Evolutionary conservation across 2,113 vertebrate species (phyloP), one percentile per base, ranked within the genome.

Genomic region (Ursus arctos): DNA sequence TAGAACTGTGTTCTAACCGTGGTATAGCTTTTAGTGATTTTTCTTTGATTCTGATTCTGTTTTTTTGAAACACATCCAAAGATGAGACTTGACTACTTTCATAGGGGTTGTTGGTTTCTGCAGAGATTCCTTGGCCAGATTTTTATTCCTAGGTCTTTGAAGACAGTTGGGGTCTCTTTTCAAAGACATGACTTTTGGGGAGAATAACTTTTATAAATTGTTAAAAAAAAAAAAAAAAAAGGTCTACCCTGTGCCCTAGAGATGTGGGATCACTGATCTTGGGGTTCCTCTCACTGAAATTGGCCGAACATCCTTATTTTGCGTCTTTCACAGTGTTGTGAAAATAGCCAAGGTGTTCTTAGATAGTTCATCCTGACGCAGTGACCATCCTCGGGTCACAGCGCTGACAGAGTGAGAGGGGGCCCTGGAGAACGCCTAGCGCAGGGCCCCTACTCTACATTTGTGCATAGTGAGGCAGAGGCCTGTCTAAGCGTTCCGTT

Each of bases 1-100:
- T 36, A 47, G 53, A 94, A n/a, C 69, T 51, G 6, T 53, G 16
- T 89, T 67, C 14, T 53, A 31, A 40, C 26, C 14, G 2, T 49
- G 7, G n/a, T 72, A 6, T 24, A 31, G 22, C 15, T 47, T 83
- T 74, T 22, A 82, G n/a, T 65, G 49, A 12, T n/a, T 95, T 53
- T 57, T 81, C 21, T 96, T 10, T 69, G 51, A 81, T 88, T 80
- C 69, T 33, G 9, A 3, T 72, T 47, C 26, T 74, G 22, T 87
- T 82, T 96, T 92, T 87, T 76, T 18, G 72, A 91, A 94, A 81
- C 49, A 96, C 69, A 84, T 47, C 47, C 43, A 71, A 86, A 90
- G 16, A 28, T 72, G 55, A 89, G 53, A 82, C 15, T 51, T 76
- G 40, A 67, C 40, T 61, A 7, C 24, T 36, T 81, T 94, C 11